These are phyloP conservation scores for Barypeithes pellucidus DNA, from an alignment of 2,888 invertebrate genomes.

Conservation along the genomic window DNA sequence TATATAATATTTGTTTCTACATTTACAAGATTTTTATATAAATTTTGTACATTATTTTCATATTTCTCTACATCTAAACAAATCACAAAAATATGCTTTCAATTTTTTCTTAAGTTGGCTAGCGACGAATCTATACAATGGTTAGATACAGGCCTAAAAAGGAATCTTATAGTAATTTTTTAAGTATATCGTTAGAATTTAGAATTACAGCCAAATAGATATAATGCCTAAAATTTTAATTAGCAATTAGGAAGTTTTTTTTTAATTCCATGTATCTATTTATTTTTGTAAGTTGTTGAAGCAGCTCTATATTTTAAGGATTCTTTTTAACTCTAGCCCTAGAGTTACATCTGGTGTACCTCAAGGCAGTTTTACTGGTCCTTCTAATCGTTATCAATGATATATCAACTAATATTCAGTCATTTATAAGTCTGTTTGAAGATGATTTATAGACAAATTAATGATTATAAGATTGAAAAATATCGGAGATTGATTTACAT, in stretches of 20 bases:
- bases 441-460: too few relatives aligned
- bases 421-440: too few relatives aligned
- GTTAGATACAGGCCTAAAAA: constrained; percentile 48
- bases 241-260: constrained; percentile 21
- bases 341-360: too few relatives aligned
- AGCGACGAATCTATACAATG: constrained; percentile 48
- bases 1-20: constrained; percentile 68
- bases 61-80: constrained; percentile 66
- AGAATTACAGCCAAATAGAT: constrained; percentile 51
- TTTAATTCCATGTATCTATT: constrained; percentile 5
- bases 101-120: constrained; percentile 48
- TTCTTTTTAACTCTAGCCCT: too few relatives aligned
- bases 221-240: constrained; percentile 32
- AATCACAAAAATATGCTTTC: constrained; percentile 72
- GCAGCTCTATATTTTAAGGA: constrained; percentile 2
- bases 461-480: too few relatives aligned
- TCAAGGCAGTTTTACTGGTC: too few relatives aligned
- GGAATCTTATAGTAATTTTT: constrained; percentile 37
- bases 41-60: constrained; percentile 72
- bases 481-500: too few relatives aligned
- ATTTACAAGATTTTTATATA: constrained; percentile 71
- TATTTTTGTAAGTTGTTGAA: constrained; percentile 5
- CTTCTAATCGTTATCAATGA: too few relatives aligned
- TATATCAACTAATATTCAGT: too few relatives aligned
- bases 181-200: constrained; percentile 48